phyloP scores from a whole-genome alignment of 2,888 invertebrate genomes.

The Dugesia japonica region DNA sequence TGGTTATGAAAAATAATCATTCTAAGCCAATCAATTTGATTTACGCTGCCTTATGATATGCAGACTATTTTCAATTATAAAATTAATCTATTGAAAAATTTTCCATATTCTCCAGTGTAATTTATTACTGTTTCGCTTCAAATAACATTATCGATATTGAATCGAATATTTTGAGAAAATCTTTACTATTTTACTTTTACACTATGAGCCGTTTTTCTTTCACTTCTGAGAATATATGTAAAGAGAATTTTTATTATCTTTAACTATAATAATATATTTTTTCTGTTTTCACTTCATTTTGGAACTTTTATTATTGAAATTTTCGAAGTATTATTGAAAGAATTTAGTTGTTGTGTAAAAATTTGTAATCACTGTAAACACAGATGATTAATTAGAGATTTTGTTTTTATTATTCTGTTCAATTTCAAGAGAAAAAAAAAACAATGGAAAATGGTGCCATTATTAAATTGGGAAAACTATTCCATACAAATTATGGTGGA shows the following conservation, averaged over 20 bases:
- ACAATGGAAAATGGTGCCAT: neutral
- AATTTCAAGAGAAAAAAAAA: neutral
- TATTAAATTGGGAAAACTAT: conserved; percentile 1
- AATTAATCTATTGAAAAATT: neutral
- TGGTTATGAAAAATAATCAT: neutral
- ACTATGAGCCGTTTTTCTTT: too few relatives aligned
- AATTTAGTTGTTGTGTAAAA: too few relatives aligned
- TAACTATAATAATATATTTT: too few relatives aligned
- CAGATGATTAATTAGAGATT: too few relatives aligned
- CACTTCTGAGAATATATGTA: too few relatives aligned
- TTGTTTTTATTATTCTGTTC: neutral
- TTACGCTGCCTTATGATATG: neutral
- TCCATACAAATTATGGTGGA: conserved; percentile 2
- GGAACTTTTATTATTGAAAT: too few relatives aligned
- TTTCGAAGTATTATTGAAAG: too few relatives aligned
- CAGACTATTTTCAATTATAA: neutral
- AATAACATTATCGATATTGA: neutral
- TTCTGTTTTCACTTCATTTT: too few relatives aligned
- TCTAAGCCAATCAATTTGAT: neutral
- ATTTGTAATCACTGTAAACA: too few relatives aligned
- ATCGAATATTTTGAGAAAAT: neutral
- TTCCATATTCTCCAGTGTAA: neutral
- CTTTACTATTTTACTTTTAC: neutral
- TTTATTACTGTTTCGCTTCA: neutral
- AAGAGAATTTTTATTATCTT: too few relatives aligned